Base-by-base conservation (phyloP, 1,140 invertebrate species). In the Dryas iulia region DNA sequence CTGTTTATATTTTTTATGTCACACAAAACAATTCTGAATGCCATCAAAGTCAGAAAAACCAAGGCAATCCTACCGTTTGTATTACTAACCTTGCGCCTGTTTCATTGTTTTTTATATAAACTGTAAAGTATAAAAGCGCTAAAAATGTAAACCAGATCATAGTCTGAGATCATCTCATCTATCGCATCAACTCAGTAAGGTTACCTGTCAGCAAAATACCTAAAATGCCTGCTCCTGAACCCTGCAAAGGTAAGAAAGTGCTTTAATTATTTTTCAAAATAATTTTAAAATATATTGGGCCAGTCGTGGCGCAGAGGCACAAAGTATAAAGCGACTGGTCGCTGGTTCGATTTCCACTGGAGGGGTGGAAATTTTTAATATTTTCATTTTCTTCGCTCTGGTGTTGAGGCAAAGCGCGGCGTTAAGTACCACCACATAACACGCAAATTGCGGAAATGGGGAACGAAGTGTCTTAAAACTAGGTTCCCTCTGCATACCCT, bases 221-320 rank as follows among this genome's bases (percentile, higher is more conserved):
- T 72, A 86, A 78, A 63, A 89, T 89, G 86, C 86, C 86, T 71
- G 79, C 83, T 18, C 86, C 77, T 68, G 86, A 89, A 72, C 77
- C 82, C 14, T 85, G 84, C 72, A 89, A 87, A 83, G 86, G 86
- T 89, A 79, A 79, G 71, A 24, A 6, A 5, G n/a, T 60, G 24
- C 7, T 11, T 39, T 24, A 14, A 26, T 33, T 12, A n/a, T 14
- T 14, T 0, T 6, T 35, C n/a, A n/a, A n/a, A n/a, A n/a, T n/a
- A n/a, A n/a, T n/a, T n/a, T n/a, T n/a, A n/a, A n/a, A n/a, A n/a
- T n/a, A n/a, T n/a, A n/a, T n/a, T n/a, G n/a, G n/a, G n/a, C n/a
- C n/a, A n/a, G n/a, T n/a, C n/a, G n/a, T n/a, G n/a, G n/a, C n/a
- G n/a, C n/a, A n/a, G n/a, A n/a, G n/a, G n/a, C n/a, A n/a, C n/a